Evolutionary conservation across 2,113 vertebrate genomes (phyloP).

Genomic region (Cacatua alba): DNA sequence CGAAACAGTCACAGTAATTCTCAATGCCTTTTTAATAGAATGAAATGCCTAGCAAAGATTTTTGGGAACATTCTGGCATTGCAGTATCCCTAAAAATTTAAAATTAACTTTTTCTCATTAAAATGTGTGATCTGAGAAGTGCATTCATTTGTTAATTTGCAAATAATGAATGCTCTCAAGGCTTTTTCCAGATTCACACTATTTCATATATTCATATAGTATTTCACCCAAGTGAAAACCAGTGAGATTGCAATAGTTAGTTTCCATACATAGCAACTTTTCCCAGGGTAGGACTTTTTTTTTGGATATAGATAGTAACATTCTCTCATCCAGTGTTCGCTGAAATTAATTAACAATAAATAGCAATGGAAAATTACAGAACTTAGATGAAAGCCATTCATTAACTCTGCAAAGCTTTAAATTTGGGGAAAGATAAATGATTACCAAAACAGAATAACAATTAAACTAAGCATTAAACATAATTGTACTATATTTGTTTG

Average conservation of each 20-base stretch:
- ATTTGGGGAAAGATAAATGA: slow-evolving; percentile 26
- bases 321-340: not conserved
- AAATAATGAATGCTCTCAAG: not conserved
- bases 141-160: not conserved
- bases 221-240: not conserved
- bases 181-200: not conserved
- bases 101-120: not conserved
- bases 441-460: slow-evolving; percentile 27
- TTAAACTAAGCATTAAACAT: not conserved
- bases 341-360: slow-evolving; percentile 44
- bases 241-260: not conserved
- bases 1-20: not conserved
- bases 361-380: slow-evolving; percentile 21
- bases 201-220: not conserved
- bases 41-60: not conserved
- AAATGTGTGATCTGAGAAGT: not conserved
- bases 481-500: not conserved
- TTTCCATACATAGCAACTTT: not conserved
- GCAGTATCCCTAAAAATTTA: not conserved
- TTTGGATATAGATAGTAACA: not conserved
- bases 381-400: slow-evolving; percentile 22
- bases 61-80: not conserved
- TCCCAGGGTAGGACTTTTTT: not conserved
- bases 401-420: slow-evolving; percentile 16
- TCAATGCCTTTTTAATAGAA: not conserved